Percentiles rank a stretch among this genome's conserved stretches.
These are phyloP conservation scores for Eurytoma californica DNA, from an alignment of 2,888 invertebrate species.

Conservation along the genomic window DNA sequence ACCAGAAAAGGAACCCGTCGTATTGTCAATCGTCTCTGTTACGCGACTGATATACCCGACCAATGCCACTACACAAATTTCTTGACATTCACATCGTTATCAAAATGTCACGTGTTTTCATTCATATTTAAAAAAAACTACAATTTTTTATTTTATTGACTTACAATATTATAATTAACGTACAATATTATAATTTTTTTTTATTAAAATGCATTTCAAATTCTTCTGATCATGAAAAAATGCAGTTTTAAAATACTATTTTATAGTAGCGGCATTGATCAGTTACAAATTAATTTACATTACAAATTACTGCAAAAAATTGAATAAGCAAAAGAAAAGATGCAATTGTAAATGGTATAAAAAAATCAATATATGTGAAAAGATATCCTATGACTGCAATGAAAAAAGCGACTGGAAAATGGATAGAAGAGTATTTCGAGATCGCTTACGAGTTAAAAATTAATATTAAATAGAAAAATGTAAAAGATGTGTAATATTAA, in stretches of 20 bases:
- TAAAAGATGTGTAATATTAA: conserved; percentile 56
- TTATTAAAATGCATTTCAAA: too few relatives aligned
- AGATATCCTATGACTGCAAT: conserved; percentile 34
- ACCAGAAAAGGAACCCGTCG: conserved; percentile 21
- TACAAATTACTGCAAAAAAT: too few relatives aligned
- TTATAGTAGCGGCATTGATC: too few relatives aligned
- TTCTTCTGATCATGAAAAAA: too few relatives aligned
- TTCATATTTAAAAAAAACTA: neutral
- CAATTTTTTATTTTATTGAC: neutral
- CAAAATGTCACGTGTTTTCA: conserved; percentile 15
- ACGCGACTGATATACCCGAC: conserved; percentile 10
- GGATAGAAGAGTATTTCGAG: conserved; percentile 8
- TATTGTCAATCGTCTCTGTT: conserved; percentile 40
- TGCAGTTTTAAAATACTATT: too few relatives aligned
- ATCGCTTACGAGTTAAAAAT: conserved; percentile 45
- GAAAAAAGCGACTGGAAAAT: conserved; percentile 20
- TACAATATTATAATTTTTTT: neutral
- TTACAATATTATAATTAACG: too few relatives aligned
- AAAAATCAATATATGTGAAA: conserved; percentile 15
- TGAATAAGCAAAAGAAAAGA: neutral
- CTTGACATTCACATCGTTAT: neutral
- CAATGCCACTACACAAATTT: conserved; percentile 34
- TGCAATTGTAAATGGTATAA: conserved; percentile 36
- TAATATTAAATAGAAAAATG: conserved; percentile 47
- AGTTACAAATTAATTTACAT: too few relatives aligned